These are phyloP conservation scores for Pangasianodon gigas DNA, from an alignment of 2,113 vertebrate species.

Conservation along the genomic window DNA sequence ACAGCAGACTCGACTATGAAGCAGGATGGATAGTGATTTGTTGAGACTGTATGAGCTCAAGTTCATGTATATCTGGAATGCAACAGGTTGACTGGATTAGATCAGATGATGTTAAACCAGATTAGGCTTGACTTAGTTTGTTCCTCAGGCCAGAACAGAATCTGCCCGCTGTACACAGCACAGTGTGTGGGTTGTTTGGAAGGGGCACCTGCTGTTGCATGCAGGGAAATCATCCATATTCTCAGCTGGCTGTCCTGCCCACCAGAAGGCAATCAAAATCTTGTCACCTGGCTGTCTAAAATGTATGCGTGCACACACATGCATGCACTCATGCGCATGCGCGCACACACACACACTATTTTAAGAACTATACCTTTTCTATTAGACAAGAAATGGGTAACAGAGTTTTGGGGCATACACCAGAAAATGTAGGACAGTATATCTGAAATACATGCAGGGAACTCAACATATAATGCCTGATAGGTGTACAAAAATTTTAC, in stretches of 20 bases:
- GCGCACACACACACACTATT: neutral
- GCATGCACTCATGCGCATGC: neutral
- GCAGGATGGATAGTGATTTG: neutral
- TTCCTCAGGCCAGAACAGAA: neutral
- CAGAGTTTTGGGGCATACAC: neutral
- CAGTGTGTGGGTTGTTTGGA: neutral
- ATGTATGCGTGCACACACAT: neutral
- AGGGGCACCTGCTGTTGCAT: conserved; percentile 74
- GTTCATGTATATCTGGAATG: neutral
- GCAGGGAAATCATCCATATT: conserved; percentile 80
- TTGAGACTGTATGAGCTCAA: neutral
- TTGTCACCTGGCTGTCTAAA: conserved; percentile 68
- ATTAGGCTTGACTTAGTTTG: neutral
- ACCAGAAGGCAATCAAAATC: conserved; percentile 84
- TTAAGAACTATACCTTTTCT: too few relatives aligned
- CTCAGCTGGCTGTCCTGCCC: conserved; percentile 86
- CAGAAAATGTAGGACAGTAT: neutral
- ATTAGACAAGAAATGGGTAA: too few relatives aligned
- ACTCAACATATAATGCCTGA: neutral
- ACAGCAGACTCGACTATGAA: neutral
- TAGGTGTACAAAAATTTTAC: neutral
- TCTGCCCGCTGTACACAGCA: neutral
- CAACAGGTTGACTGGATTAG: neutral
- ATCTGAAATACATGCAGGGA: neutral
- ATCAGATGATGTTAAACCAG: neutral